A percentile compares a stretch with the other conserved stretches of the same genome.
Evolutionary conservation across 2,797 vertebrate genomes (phyloP).

Genomic region (Sebastes goodei): DNA sequence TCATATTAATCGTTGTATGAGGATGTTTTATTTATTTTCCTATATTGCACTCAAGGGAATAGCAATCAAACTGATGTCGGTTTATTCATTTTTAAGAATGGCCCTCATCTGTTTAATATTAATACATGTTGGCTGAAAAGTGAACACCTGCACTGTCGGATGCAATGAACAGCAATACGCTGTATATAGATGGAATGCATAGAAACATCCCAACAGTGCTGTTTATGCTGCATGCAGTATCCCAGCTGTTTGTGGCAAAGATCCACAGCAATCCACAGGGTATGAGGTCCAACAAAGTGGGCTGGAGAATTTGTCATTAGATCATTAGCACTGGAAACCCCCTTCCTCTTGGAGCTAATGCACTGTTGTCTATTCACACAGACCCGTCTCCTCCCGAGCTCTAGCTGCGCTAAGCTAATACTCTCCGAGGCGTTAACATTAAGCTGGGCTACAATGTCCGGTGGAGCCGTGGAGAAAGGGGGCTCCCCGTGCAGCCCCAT

Average conservation of each 20-base stretch:
- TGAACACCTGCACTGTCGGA: conserved; percentile 16
- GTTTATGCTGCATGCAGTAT: conserved; percentile 31
- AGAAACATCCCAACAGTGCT: conserved; percentile 5
- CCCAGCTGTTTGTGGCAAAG: conserved; percentile 41
- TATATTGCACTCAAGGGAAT: too few species aligned
- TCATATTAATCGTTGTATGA: background rate
- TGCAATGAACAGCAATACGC: background rate
- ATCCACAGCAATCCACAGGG: conserved; percentile 40
- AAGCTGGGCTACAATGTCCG: conserved; percentile 77
- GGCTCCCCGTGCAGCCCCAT: conserved; percentile 74
- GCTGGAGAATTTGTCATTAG: conserved; percentile 66
- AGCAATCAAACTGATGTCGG: background rate
- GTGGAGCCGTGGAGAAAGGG: conserved; percentile 55
- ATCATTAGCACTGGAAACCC: conserved; percentile 68
- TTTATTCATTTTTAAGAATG: background rate
- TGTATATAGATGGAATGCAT: conserved; percentile 6
- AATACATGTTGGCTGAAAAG: conserved; percentile 1
- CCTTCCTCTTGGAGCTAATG: conserved; percentile 55
- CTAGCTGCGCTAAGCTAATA: conserved; percentile 71
- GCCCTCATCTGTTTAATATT: background rate
- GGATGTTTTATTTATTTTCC: too few species aligned
- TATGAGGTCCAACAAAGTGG: conserved; percentile 51
- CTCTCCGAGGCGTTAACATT: conserved; percentile 76
- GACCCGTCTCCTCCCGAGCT: conserved; percentile 58
- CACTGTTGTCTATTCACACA: conserved; percentile 64